These are phyloP conservation scores for Drosophila athabasca DNA, from an alignment of 1,140 invertebrate species.

Conservation along the genomic window DNA sequence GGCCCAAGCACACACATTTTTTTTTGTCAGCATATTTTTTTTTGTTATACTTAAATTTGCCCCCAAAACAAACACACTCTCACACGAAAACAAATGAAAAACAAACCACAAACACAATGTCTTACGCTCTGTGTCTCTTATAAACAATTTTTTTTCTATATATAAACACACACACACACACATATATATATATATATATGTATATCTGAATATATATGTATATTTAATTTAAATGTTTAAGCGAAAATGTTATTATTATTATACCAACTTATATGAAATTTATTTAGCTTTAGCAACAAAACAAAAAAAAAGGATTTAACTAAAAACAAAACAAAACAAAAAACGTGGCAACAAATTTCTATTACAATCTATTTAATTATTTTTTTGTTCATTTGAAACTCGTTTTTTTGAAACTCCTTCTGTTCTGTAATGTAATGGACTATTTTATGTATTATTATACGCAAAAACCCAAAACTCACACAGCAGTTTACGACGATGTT, in stretches of 20 bases:
- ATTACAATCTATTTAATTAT: conserved; percentile 31
- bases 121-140: conserved; percentile 72
- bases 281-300: conserved; percentile 78
- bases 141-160: conserved; percentile 42
- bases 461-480: conserved; percentile 29
- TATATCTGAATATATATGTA: conserved; percentile 30
- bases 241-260: conserved; percentile 79
- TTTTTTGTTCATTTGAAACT: conserved; percentile 50
- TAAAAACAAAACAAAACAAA: conserved; percentile 46
- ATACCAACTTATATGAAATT: conserved; percentile 78
- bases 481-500: conserved; percentile 32
- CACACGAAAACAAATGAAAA: conserved; percentile 4
- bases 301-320: conserved; percentile 47
- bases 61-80: conserved; percentile 19
- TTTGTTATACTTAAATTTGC: conserved; percentile 33
- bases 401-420: conserved; percentile 31
- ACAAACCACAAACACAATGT: conserved; percentile 36
- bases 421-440: conserved; percentile 38
- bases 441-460: conserved; percentile 6
- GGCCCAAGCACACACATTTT: conserved; percentile 23
- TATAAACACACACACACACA: conserved; percentile 38
- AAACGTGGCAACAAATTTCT: conserved; percentile 75
- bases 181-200: conserved; percentile 12
- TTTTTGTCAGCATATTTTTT: conserved; percentile 19
- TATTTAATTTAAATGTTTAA: conserved; percentile 65